phyloP scores from a whole-genome alignment of 2,113 vertebrate genomes.

The Aptenodytes forsteri region DNA sequence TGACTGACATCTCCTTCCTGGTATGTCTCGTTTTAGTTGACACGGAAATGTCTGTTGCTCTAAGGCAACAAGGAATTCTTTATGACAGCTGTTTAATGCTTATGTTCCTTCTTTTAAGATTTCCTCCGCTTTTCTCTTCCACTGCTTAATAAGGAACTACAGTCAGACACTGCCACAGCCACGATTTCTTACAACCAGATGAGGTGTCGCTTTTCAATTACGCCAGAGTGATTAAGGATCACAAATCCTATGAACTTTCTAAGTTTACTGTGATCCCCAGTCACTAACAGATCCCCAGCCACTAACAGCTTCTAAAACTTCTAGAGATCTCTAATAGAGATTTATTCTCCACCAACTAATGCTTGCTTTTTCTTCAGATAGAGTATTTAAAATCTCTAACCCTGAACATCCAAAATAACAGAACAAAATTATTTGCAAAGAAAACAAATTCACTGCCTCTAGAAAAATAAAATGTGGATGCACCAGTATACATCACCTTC shows the following conservation, averaged over 20 bases:
- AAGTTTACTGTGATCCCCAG: background rate
- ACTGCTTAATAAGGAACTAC: background rate
- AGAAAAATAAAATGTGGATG: background rate
- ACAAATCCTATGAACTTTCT: background rate
- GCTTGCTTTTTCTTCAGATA: background rate
- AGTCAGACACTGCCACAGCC: background rate
- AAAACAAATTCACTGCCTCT: background rate
- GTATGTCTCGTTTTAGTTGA: background rate
- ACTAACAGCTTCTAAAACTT: background rate
- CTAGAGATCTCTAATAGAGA: background rate
- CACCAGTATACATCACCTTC: background rate
- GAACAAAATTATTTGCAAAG: background rate
- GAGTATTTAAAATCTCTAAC: background rate
- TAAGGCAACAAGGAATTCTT: background rate
- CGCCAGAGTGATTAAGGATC: background rate
- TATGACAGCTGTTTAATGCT: conserved; percentile 5
- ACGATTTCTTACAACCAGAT: background rate
- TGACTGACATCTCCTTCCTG: background rate
- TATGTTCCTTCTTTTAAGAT: background rate
- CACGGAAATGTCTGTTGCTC: background rate
- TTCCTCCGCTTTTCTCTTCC: background rate
- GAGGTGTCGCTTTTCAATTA: background rate
- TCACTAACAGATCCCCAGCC: background rate
- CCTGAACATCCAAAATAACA: background rate
- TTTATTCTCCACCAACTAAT: background rate